Conservation (phyloP, 2,113 vertebrate genomes). For the Hyperoodon ampullatus region DNA sequence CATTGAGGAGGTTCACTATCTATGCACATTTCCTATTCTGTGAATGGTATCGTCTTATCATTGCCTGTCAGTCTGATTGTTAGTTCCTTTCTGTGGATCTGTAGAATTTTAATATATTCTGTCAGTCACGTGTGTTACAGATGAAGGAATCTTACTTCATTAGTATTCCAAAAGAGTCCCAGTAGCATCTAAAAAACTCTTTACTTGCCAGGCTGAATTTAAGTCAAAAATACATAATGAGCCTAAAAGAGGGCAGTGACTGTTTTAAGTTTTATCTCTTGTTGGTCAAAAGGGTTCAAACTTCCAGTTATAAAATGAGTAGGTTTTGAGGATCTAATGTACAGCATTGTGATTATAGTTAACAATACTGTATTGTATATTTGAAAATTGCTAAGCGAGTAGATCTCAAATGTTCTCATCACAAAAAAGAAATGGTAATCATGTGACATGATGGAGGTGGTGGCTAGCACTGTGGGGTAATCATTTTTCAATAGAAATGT, state of each 20-base stretch:
- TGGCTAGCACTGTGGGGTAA: background rate
- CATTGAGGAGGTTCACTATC: background rate
- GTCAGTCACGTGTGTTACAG: background rate
- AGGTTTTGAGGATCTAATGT: background rate
- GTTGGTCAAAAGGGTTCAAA: background rate
- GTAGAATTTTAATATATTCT: background rate
- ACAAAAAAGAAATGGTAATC: background rate
- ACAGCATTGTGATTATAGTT: background rate
- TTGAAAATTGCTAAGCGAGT: background rate
- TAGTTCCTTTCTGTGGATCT: background rate
- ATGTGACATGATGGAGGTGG: background rate
- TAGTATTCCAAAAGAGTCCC: slow-evolving; percentile 35
- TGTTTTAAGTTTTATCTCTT: slow-evolving; percentile 21
- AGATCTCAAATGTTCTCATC: background rate
- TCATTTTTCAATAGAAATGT: background rate
- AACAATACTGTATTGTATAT: background rate
- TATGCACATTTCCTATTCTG: background rate
- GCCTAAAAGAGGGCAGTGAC: background rate
- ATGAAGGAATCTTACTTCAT: slow-evolving; percentile 53
- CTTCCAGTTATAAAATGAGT: background rate
- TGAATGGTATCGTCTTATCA: background rate
- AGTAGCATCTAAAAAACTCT: slow-evolving; percentile 37
- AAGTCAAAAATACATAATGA: slow-evolving; percentile 54
- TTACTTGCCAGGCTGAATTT: background rate
- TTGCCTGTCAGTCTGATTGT: background rate